These are phyloP conservation scores for Cryptosula pallasiana DNA, from an alignment of 2,888 invertebrate genomes.

Conservation along the genomic window DNA sequence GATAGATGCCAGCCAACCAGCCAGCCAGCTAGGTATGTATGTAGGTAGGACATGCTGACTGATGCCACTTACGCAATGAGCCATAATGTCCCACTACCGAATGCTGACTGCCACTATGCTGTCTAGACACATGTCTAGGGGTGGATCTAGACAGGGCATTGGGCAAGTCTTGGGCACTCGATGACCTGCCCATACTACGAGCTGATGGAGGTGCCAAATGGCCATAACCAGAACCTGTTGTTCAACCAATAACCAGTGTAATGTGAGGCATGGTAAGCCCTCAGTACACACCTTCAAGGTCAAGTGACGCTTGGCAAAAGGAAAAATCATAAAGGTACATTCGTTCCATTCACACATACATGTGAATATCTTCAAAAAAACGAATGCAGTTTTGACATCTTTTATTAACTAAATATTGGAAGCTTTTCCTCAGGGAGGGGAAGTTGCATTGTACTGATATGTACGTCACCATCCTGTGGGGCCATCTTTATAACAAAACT, in stretches of 20 bases:
- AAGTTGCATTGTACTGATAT: no score
- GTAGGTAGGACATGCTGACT: not conserved
- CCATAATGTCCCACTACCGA: not conserved
- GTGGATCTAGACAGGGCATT: not conserved
- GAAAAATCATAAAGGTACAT: no score
- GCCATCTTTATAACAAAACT: no score
- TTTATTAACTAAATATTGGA: no score
- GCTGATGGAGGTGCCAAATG: not conserved
- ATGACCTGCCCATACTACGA: conserved; percentile 14
- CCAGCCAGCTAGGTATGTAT: not conserved
- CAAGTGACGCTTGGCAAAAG: no score
- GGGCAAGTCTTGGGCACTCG: conserved; percentile 19
- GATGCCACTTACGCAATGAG: conserved; percentile 7
- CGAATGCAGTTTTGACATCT: no score
- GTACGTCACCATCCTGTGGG: no score
- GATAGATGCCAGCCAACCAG: not conserved
- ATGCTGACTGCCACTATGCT: not conserved
- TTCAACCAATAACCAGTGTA: not conserved
- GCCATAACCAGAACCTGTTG: conserved; percentile 19
- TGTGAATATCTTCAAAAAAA: no score
- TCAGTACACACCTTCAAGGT: no score
- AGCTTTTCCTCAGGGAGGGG: no score
- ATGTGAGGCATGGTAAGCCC: not conserved
- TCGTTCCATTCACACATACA: not conserved
- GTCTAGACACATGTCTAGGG: not conserved